phyloP scores from a whole-genome alignment of 2,113 vertebrate species.

The Orycteropus afer region DNA sequence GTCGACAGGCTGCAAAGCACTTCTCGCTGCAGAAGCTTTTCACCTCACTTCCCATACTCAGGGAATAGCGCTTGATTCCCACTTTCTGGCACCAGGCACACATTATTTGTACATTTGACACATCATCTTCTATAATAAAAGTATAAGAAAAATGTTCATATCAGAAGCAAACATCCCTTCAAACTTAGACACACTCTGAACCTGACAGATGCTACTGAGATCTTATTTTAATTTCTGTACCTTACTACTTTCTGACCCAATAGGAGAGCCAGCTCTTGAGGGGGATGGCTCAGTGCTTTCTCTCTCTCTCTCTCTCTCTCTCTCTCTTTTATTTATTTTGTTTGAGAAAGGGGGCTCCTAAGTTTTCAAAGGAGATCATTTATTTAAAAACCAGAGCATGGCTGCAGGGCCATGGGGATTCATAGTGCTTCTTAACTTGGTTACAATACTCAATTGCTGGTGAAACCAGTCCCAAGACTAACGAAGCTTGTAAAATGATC shows the following conservation, averaged over 20 bases:
- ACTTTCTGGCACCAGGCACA: conserved; percentile 99
- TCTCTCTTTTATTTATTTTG: not conserved
- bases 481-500: conserved; percentile 18
- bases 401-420: conserved; percentile 59
- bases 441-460: conserved; percentile 26
- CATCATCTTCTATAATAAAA: conserved; percentile 95
- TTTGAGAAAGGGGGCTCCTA: not conserved
- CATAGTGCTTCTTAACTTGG: not conserved
- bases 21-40: conserved; percentile 99
- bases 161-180: conserved; percentile 85
- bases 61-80: conserved; percentile 98
- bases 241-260: conserved; percentile 50
- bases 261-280: not conserved
- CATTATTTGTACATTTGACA: conserved; percentile 99
- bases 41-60: conserved; percentile 99
- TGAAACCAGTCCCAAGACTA: not conserved
- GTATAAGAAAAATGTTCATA: conserved; percentile 89
- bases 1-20: conserved; percentile 98
- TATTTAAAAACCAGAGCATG: conserved; percentile 71
- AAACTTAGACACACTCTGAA: conserved; percentile 79
- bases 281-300: not conserved
- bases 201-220: conserved; percentile 64
- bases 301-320: not conserved
- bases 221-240: conserved; percentile 46
- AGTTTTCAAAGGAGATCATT: conserved; percentile 49